Base-by-base conservation (phyloP, 2,113 vertebrate genomes). In the Nibea coibor region DNA sequence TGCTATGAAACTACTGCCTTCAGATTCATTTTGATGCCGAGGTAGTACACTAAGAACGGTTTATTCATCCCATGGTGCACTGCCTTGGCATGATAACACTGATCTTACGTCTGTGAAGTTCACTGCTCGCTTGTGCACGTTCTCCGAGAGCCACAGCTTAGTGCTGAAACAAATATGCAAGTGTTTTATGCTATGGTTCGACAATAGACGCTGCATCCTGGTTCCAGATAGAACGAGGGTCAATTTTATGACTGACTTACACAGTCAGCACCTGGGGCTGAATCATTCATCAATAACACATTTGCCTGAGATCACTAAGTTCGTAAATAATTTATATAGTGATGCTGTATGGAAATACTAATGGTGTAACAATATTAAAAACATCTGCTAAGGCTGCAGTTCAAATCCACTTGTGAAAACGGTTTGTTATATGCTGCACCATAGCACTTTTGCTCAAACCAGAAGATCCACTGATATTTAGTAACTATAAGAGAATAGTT, bases 91-190 rank as follows among this genome's bases (percentile, higher is more conserved):
- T 35, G 31, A 35, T 35, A 35, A 20, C 47, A 31, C 19, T 15
- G n/a, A 54, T 67, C 10, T 71, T 22, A 53, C 26, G 75, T 56
- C 48, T 75, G 16, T 77, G 20, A 71, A 67, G 26, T 75, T 72
- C 5, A 72, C 54, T 24, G 54, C 45, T 78, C 64, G 62, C 47
- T 56, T 4, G 4, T 64, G 39, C 31, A 62, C 42, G 28, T 58
- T 65, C 31, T 70, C 53, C 24, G 9, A 45, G 35, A 80, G 64
- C 26, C 20, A 53, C 11, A 19, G 9, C 4, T 56, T n/a, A 73
- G 24, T 19, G 35, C 35, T 47, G 19, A 28, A 43, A 47, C 4
- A 2, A 77, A 63, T 48, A 71, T 22, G 22, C 15, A 35, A 24
- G 64, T 24, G 14, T 65, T 70, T 53, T 1, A 35, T 26, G 20